Conservation (phyloP, 2,797 vertebrate species). For the Tadarida brasiliensis region DNA sequence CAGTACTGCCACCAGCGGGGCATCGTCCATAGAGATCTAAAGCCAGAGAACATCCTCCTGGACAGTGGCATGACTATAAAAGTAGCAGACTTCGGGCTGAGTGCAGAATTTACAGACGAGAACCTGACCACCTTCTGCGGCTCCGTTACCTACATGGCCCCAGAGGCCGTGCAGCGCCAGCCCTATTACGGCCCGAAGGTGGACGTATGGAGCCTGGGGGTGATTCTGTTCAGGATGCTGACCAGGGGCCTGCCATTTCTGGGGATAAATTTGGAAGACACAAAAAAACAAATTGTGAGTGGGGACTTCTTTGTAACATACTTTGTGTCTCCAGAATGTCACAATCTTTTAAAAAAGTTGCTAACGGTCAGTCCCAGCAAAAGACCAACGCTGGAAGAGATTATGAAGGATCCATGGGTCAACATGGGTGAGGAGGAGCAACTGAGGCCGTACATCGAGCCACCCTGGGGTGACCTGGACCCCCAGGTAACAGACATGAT, state of each 20-base stretch:
- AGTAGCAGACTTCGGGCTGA: neutral
- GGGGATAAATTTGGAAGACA: neutral
- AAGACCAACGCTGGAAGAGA: neutral
- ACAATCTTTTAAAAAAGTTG: no score
- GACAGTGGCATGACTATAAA: neutral
- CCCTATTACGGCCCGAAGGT: neutral
- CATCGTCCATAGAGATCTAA: neutral
- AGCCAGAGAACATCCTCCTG: neutral
- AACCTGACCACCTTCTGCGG: neutral
- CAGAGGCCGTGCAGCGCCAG: neutral
- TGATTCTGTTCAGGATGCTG: neutral
- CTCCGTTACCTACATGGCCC: neutral
- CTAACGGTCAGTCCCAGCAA: no score
- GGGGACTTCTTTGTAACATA: neutral
- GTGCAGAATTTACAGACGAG: fast-evolving
- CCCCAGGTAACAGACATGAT: neutral
- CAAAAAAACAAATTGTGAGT: neutral
- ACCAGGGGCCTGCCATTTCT: neutral
- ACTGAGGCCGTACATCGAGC: neutral
- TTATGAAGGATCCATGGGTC: neutral
- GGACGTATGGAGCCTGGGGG: neutral
- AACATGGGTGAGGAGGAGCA: neutral
- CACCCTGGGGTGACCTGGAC: neutral
- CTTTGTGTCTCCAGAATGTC: neutral
- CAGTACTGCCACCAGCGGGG: neutral